These are phyloP conservation scores for Hartigia nigra DNA, from an alignment of 2,888 invertebrate genomes.

Conservation along the genomic window DNA sequence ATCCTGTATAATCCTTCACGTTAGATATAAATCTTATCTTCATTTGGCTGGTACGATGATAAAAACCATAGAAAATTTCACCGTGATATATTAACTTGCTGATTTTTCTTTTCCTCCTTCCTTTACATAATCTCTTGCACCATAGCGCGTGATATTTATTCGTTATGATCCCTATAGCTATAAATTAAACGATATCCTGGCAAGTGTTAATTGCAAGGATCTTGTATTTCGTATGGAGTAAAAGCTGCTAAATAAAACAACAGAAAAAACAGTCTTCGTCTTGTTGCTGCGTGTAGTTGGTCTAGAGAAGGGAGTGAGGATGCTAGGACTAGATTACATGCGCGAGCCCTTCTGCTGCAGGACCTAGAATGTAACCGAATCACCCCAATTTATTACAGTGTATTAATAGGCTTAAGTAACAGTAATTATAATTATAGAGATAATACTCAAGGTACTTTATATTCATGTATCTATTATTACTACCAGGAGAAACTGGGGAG, in stretches of 20 bases:
- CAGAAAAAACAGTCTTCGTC: slow-evolving; percentile 52
- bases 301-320: slow-evolving; percentile 43
- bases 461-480: background rate
- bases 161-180: background rate
- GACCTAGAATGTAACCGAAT: slow-evolving; percentile 67
- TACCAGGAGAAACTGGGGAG: background rate
- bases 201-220: background rate
- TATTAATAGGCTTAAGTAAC: background rate
- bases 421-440: background rate
- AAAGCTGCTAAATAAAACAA: slow-evolving; percentile 40
- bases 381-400: slow-evolving; percentile 37
- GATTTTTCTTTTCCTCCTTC: slow-evolving; percentile 5
- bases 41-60: background rate
- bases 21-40: too few relatives aligned
- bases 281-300: slow-evolving; percentile 48
- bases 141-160: background rate
- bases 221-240: slow-evolving; percentile 19
- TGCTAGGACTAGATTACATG: slow-evolving; percentile 74
- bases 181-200: background rate
- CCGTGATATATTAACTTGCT: background rate
- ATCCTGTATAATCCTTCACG: too few relatives aligned
- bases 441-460: background rate
- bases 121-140: slow-evolving; percentile 10
- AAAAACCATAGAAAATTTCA: background rate
- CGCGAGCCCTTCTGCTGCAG: slow-evolving; percentile 94